Evolutionary conservation across 2,888 invertebrate species (phyloP), one percentile per base, ranked within the genome.

Genomic region (Amiota mariae): DNA sequence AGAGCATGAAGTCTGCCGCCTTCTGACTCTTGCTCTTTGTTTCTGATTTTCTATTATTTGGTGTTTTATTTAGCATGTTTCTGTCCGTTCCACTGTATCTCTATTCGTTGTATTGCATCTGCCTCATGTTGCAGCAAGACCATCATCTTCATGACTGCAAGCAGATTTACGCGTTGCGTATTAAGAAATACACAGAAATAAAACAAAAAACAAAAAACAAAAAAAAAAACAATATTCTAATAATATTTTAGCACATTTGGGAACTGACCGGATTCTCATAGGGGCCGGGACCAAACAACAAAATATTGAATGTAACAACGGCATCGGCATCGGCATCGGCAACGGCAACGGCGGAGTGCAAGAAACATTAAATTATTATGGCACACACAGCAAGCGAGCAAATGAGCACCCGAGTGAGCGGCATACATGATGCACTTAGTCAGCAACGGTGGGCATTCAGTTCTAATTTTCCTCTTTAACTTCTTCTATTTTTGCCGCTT

Each of bases 161-260:
- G 67, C 67, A 54, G 47, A 68, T 68, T 68, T 68, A 68, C 67
- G 67, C 67, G 51, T 47, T 48, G 63, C 63, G 54, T 54, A 4
- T 54, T 54, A 2, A 51, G 51, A 11, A 51, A n/a, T n/a, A 54
- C 12, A n/a, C 6, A n/a, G 2, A 11, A 0, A n/a, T 8, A 1
- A 24, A 2, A 24, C 24, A 24, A 24, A 24, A 24, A 24, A 24
- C 54, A n/a, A 12, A n/a, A 54, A 4, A n/a, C n/a, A n/a, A 36
- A 36, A 36, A 36, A 36, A 36, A 6, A 36, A 36, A 36, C 36
- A 15, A 68, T 20, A 51, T 68, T 68, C 67, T 68, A 68, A 68
- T 68, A 68, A 68, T 68, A 68, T 68, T 54, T 68, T 68, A 68
- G 67, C 54, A 51, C 67, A 68, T 68, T 68, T 68, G 48, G 36